A percentile compares a stretch with the other conserved stretches of the same genome.
Evolutionary conservation across 2,113 vertebrate species (phyloP).

Genomic region (Microcebus lehilahytsara): DNA sequence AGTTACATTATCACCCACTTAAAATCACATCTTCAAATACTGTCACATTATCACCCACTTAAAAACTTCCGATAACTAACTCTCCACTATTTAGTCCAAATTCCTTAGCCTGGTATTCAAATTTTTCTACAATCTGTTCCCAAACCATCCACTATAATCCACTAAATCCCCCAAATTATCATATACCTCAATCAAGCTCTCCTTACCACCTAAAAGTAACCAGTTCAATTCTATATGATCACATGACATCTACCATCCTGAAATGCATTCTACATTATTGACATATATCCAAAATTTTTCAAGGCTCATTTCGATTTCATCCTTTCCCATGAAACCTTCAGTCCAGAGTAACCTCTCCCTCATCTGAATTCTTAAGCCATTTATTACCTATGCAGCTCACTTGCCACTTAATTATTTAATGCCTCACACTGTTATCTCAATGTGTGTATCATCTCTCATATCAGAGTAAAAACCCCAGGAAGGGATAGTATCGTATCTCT

Average conservation of each 20-base stretch:
- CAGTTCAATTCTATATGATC: background rate
- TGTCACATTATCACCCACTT: constrained; percentile 5
- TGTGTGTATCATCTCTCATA: background rate
- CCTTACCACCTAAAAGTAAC: background rate
- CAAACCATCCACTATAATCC: background rate
- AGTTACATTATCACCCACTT: constrained; percentile 2
- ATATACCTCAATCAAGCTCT: background rate
- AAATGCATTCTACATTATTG: background rate
- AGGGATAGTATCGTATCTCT: background rate
- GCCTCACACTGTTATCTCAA: constrained; percentile 17
- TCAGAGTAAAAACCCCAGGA: constrained; percentile 3
- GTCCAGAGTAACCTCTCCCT: background rate
- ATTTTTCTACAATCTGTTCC: constrained; percentile 1
- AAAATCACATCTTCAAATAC: constrained; percentile 12
- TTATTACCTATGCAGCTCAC: constrained; percentile 9
- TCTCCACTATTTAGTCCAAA: background rate
- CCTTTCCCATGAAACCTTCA: constrained; percentile 20
- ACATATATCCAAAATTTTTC: background rate
- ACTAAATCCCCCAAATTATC: constrained; percentile 7
- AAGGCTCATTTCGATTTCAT: background rate
- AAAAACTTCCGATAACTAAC: background rate
- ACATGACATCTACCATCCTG: background rate
- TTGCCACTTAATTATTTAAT: constrained; percentile 6
- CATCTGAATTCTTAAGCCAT: background rate
- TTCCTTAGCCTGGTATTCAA: constrained; percentile 7